These are phyloP conservation scores for Noctua comes DNA, from an alignment of 2,888 invertebrate genomes.

Conservation along the genomic window DNA sequence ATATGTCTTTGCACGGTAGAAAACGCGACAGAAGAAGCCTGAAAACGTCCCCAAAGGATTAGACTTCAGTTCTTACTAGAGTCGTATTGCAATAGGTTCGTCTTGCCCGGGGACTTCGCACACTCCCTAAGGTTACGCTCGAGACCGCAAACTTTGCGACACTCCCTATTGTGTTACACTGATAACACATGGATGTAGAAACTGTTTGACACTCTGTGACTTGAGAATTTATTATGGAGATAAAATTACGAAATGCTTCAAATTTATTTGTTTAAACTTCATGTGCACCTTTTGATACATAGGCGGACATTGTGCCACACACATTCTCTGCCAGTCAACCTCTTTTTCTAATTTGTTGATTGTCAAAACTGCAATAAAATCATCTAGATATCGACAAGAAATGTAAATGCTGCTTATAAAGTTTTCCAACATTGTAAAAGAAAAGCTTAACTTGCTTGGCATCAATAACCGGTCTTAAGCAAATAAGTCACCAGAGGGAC, in stretches of 20 bases:
- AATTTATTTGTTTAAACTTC: not conserved
- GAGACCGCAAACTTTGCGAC: conserved; percentile 57
- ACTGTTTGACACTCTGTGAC: conserved; percentile 1
- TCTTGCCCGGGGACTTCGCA: conserved; percentile 39
- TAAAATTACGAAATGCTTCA: not conserved
- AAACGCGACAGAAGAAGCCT: conserved; percentile 31
- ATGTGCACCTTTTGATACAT: not conserved
- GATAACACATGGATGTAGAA: conserved; percentile 16
- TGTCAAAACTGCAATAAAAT: not conserved
- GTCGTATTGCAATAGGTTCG: conserved; percentile 38
- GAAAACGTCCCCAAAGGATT: conserved; percentile 35
- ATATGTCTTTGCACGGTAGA: not conserved
- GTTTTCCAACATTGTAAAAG: not conserved
- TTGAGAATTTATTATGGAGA: not conserved
- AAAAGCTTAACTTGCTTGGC: not conserved
- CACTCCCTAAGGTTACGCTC: not conserved
- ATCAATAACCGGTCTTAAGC: too few relatives aligned
- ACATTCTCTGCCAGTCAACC: not conserved
- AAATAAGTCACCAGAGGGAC: not conserved
- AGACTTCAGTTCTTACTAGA: conserved; percentile 22
- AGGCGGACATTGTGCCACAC: not conserved
- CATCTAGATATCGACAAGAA: not conserved
- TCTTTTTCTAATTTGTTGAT: not conserved
- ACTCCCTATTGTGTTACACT: conserved; percentile 46
- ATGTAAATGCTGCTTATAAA: not conserved